Conservation (phyloP, 1,140 invertebrate genomes). For the Gryllus bimaculatus region DNA sequence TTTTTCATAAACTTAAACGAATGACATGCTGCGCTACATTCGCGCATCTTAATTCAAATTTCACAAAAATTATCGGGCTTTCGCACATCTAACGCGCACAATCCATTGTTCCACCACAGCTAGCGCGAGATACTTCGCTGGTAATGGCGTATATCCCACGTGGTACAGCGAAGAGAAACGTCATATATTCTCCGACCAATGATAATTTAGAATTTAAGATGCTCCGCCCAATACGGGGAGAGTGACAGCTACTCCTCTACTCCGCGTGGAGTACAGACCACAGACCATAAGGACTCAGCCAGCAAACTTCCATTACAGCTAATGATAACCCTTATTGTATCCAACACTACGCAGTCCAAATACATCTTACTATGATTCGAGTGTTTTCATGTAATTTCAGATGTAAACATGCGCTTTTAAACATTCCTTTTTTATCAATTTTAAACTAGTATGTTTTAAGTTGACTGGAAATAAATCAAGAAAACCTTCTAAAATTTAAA, state of each 20-base stretch:
- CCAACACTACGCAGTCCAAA: background rate
- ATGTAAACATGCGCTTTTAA: background rate
- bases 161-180: slow-evolving; percentile 21
- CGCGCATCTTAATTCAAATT: slow-evolving; percentile 24
- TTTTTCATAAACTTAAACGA: slow-evolving; percentile 13
- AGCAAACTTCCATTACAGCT: slow-evolving; percentile 7
- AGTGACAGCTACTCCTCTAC: slow-evolving; percentile 19
- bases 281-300: slow-evolving; percentile 12
- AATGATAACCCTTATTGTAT: background rate
- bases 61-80: slow-evolving; percentile 21
- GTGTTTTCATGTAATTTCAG: background rate
- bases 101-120: slow-evolving; percentile 24
- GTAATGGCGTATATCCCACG: slow-evolving; percentile 25
- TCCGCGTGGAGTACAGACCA: slow-evolving; percentile 22
- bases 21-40: slow-evolving; percentile 13
- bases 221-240: slow-evolving; percentile 16
- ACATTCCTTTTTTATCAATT: background rate
- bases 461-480: background rate
- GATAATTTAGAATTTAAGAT: background rate
- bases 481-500: background rate
- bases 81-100: slow-evolving; percentile 24
- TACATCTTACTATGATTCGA: background rate
- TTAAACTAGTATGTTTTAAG: background rate
- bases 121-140: slow-evolving; percentile 21
- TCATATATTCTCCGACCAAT: slow-evolving; percentile 22